Evolutionary conservation across 2,797 vertebrate species (phyloP).

Genomic region (Gymnoscopelus microlampas): DNA sequence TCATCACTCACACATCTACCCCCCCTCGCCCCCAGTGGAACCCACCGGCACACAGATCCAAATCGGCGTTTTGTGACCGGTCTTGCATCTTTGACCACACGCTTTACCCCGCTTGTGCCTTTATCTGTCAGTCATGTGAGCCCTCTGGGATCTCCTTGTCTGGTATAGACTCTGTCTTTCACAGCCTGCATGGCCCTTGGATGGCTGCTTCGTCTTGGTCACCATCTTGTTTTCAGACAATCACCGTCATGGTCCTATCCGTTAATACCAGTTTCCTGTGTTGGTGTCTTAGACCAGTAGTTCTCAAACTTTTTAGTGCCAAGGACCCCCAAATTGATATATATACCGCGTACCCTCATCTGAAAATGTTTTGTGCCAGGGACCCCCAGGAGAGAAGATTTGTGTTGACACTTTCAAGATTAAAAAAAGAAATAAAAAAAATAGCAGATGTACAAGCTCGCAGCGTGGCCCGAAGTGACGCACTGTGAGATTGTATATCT

Average conservation of each 20-base stretch:
- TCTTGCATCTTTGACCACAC: conserved; percentile 68
- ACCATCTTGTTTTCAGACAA: conserved; percentile 50
- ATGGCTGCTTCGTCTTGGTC: conserved; percentile 39
- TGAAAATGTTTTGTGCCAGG: no score
- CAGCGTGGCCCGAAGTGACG: no score
- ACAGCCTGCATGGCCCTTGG: conserved; percentile 26
- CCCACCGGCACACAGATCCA: conserved; percentile 58
- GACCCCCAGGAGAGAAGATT: no score
- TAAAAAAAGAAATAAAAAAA: no score
- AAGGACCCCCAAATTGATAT: no score
- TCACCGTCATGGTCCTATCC: neutral
- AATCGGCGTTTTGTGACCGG: conserved; percentile 70
- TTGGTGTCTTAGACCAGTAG: no score
- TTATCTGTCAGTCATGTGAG: conserved; percentile 70
- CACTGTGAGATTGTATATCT: no score
- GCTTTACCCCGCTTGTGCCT: conserved; percentile 52
- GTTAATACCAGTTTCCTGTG: neutral
- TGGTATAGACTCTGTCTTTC: conserved; percentile 42
- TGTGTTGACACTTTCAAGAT: no score
- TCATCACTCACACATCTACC: conserved; percentile 61
- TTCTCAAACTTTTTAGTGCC: no score
- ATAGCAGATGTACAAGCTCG: no score
- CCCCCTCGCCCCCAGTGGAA: conserved; percentile 30
- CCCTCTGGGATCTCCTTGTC: conserved; percentile 50
- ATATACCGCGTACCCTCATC: no score